Conservation (phyloP, 2,113 vertebrate genomes). For the Hyaena hyaena region DNA sequence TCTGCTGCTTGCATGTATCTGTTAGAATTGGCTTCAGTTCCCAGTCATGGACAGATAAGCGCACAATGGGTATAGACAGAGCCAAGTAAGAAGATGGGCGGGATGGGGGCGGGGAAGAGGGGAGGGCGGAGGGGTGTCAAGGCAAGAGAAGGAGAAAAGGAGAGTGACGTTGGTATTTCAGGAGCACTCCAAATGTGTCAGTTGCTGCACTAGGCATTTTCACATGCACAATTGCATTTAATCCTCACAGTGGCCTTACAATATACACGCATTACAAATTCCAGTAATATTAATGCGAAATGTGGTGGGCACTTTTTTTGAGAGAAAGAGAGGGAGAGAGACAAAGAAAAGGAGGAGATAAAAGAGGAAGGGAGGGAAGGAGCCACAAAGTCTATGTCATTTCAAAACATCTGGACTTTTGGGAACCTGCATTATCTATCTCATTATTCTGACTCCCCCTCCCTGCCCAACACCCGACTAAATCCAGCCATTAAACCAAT, state of each 20-base stretch:
- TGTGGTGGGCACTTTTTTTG: neutral
- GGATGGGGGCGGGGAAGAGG: neutral
- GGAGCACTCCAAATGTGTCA: neutral
- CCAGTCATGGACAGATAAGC: neutral
- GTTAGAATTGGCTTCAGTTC: conserved; percentile 20
- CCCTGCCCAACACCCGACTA: neutral
- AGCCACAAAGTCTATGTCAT: neutral
- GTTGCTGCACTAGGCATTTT: neutral
- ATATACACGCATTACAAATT: neutral
- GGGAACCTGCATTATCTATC: conserved; percentile 2
- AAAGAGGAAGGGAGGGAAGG: neutral
- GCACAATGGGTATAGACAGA: neutral
- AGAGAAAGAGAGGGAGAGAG: neutral
- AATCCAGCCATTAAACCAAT: conserved; percentile 25
- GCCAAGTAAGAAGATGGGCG: neutral
- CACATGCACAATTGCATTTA: neutral
- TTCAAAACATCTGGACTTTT: conserved; percentile 5
- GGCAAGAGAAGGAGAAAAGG: neutral
- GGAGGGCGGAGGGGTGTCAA: neutral
- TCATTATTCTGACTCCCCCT: neutral
- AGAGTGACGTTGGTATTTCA: neutral
- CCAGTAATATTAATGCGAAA: neutral
- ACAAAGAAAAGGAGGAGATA: neutral
- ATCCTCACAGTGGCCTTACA: neutral
- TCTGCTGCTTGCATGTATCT: neutral